phyloP scores from a whole-genome alignment of 2,888 invertebrate species.

The Tipula helvola region DNA sequence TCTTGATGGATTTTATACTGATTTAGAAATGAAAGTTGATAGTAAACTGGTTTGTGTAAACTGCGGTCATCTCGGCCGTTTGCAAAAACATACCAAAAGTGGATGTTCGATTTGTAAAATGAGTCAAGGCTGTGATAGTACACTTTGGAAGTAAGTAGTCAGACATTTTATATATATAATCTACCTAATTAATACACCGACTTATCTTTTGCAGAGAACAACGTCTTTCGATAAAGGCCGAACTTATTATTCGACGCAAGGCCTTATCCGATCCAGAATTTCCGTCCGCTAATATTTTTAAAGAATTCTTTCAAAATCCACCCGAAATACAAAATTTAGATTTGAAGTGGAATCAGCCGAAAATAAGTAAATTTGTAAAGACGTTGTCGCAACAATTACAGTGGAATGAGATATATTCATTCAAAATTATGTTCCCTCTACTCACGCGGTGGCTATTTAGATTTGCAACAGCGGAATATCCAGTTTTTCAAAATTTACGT shows the following conservation, averaged over 20 bases:
- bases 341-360: slow-evolving; percentile 51
- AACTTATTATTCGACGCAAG: slow-evolving; percentile 53
- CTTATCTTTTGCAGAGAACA: slow-evolving; percentile 39
- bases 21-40: slow-evolving; percentile 38
- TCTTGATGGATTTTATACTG: slow-evolving; percentile 41
- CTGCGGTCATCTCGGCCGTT: slow-evolving; percentile 59
- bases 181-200: neutral
- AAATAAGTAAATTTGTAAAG: slow-evolving; percentile 54
- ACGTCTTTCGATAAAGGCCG: slow-evolving; percentile 50
- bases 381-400: slow-evolving; percentile 51
- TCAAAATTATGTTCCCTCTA: slow-evolving; percentile 64
- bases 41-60: slow-evolving; percentile 51
- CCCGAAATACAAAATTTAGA: slow-evolving; percentile 35
- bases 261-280: slow-evolving; percentile 50
- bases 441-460: slow-evolving; percentile 63
- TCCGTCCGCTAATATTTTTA: slow-evolving; percentile 59
- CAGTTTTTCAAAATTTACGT: slow-evolving; percentile 22
- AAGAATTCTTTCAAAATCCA: slow-evolving; percentile 53
- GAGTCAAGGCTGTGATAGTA: slow-evolving; percentile 45
- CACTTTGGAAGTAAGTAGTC: slow-evolving; percentile 43
- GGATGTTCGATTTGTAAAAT: slow-evolving; percentile 56
- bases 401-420: slow-evolving; percentile 65
- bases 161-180: neutral
- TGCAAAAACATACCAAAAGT: slow-evolving; percentile 44
- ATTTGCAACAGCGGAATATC: slow-evolving; percentile 27